Evolutionary conservation across 2,888 invertebrate species (phyloP).

Genomic region (Orgyia antiqua): DNA sequence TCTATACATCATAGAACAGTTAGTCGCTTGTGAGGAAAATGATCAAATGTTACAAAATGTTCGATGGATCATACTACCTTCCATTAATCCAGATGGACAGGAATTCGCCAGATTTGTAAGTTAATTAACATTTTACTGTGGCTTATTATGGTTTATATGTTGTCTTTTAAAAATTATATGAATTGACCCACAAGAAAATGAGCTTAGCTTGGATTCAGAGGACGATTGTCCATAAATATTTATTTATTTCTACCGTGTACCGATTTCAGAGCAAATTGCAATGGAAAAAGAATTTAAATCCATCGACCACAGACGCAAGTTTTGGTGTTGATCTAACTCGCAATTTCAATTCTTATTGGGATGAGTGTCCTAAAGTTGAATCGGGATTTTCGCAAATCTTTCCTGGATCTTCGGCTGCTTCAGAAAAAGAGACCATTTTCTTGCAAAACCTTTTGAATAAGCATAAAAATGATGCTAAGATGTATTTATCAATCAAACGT

Average conservation of each 20-base stretch:
- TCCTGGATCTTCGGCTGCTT: constrained; percentile 77
- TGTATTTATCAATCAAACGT: constrained; percentile 85
- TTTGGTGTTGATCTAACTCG: constrained; percentile 56
- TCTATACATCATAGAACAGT: constrained; percentile 50
- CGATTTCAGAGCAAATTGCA: constrained; percentile 26
- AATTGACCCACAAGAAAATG: no score
- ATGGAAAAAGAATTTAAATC: constrained; percentile 54
- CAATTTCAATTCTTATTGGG: constrained; percentile 57
- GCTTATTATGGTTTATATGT: no score
- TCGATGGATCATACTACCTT: constrained; percentile 58
- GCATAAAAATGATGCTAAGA: constrained; percentile 65
- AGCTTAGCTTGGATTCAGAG: no score
- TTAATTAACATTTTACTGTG: no score
- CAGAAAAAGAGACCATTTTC: constrained; percentile 81
- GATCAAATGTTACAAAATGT: constrained; percentile 38
- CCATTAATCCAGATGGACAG: constrained; percentile 58
- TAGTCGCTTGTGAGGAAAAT: constrained; percentile 54
- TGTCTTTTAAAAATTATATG: no score
- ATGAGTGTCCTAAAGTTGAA: constrained; percentile 28
- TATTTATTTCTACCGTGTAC: no score
- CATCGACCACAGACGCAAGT: constrained; percentile 27
- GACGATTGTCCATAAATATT: no score
- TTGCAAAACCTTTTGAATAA: constrained; percentile 75
- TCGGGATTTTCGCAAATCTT: constrained; percentile 53
- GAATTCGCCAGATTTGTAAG: constrained; percentile 54